Percentiles rank a stretch among this genome's conserved stretches.
These are phyloP conservation scores for Frankliniella fusca DNA, from an alignment of 2,888 invertebrate genomes.

Conservation along the genomic window DNA sequence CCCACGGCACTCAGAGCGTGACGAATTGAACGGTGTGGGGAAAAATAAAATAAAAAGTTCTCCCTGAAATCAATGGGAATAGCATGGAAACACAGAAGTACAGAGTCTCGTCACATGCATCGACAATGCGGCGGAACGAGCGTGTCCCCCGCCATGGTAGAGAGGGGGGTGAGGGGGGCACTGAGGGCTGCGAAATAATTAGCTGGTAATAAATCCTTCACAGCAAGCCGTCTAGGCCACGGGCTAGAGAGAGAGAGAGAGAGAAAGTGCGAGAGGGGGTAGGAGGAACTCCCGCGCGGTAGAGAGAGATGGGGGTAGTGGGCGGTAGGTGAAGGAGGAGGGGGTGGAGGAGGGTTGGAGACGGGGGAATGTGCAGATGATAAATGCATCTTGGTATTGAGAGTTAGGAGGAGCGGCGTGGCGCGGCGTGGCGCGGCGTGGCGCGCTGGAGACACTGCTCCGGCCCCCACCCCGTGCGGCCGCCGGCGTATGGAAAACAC, in stretches of 20 bases:
- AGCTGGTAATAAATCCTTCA: constrained; percentile 26
- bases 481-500: no score
- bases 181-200: constrained; percentile 14
- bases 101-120: not conserved
- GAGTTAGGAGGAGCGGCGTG: not conserved
- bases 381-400: constrained; percentile 11
- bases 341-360: not conserved
- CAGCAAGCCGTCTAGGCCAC: not conserved
- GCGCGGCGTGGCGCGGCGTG: no score
- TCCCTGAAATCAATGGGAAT: no score
- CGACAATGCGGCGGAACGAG: not conserved
- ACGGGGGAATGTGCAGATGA: not conserved
- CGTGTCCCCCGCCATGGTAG: not conserved
- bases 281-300: not conserved
- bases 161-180: not conserved
- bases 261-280: not conserved
- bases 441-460: no score
- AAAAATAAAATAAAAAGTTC: no score
- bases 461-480: no score
- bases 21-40: no score
- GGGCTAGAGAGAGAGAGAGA: not conserved
- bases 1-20: no score
- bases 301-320: not conserved
- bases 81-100: no score
- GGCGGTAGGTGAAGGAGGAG: not conserved